A percentile compares a stretch with the other conserved stretches of the same genome.
Conservation (phyloP, 2,888 invertebrate species). For the Nymphalis c-album region DNA sequence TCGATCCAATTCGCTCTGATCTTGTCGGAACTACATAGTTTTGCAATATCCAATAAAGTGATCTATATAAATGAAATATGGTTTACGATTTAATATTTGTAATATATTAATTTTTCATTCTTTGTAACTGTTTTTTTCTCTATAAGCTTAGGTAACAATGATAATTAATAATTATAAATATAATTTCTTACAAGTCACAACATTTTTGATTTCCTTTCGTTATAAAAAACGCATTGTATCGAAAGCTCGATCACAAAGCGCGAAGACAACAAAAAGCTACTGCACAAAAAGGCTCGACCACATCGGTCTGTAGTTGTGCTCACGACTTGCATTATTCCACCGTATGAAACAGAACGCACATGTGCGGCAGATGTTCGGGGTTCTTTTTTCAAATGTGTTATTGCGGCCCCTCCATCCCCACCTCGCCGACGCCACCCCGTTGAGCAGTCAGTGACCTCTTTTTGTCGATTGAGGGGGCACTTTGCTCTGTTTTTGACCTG, state of each 20-base stretch:
- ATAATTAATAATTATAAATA: constrained; percentile 41
- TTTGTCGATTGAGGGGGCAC: constrained; percentile 59
- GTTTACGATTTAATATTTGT: constrained; percentile 1
- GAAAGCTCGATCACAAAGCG: constrained; percentile 74
- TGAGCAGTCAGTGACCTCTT: constrained; percentile 76
- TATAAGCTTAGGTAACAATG: constrained; percentile 24
- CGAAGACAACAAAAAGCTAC: constrained; percentile 74
- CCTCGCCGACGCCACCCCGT: constrained; percentile 55
- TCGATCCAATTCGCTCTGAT: constrained; percentile 62
- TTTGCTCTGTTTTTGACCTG: constrained; percentile 67
- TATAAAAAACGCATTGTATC: constrained; percentile 70
- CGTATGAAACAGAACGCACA: constrained; percentile 71
- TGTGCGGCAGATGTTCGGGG: constrained; percentile 79
- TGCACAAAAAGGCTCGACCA: constrained; percentile 65
- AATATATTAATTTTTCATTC: neutral
- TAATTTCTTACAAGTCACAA: constrained; percentile 51
- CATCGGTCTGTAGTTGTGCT: constrained; percentile 61
- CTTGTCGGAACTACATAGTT: constrained; percentile 63
- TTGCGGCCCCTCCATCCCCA: constrained; percentile 60
- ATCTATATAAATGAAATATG: constrained; percentile 30
- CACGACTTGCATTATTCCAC: constrained; percentile 74
- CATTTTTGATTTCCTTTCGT: constrained; percentile 70
- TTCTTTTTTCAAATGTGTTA: constrained; percentile 76
- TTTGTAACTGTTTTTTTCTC: neutral
- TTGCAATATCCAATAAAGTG: constrained; percentile 27